These are phyloP conservation scores for Pagetopsis macropterus DNA, from an alignment of 2,797 vertebrate species.

Conservation along the genomic window DNA sequence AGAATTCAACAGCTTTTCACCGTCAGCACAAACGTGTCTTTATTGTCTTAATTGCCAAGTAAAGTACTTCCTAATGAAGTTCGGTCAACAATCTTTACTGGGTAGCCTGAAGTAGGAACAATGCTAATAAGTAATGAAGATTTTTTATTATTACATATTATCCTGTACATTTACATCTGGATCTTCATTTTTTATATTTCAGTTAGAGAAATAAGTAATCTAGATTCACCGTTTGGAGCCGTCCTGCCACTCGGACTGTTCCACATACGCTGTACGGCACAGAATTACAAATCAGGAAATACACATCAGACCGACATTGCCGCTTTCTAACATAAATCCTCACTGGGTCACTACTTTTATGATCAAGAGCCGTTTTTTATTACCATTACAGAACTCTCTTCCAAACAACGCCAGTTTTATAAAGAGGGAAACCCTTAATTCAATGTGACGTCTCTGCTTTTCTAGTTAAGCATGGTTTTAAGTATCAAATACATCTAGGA, in stretches of 20 bases:
- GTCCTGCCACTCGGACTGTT: conserved; percentile 35
- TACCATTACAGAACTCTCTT: conserved; percentile 65
- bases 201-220: conserved; percentile 22
- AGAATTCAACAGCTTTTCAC: conserved; percentile 43
- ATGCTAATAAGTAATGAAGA: conserved; percentile 33
- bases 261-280: neutral
- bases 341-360: conserved; percentile 57
- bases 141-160: neutral
- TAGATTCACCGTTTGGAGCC: conserved; percentile 31
- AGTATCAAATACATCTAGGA: neutral
- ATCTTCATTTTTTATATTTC: conserved; percentile 27
- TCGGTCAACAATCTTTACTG: conserved; percentile 20
- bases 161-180: conserved; percentile 36
- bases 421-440: conserved; percentile 56
- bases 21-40: conserved; percentile 25
- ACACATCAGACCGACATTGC: neutral
- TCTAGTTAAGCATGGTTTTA: conserved; percentile 25
- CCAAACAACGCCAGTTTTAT: conserved; percentile 58
- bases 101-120: conserved; percentile 7
- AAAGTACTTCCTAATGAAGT: neutral
- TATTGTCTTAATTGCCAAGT: neutral
- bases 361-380: conserved; percentile 62
- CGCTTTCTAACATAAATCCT: conserved; percentile 42
- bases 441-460: conserved; percentile 40
- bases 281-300: neutral